phyloP scores from a whole-genome alignment of 2,113 vertebrate genomes.

The Lipophrys pholis region DNA sequence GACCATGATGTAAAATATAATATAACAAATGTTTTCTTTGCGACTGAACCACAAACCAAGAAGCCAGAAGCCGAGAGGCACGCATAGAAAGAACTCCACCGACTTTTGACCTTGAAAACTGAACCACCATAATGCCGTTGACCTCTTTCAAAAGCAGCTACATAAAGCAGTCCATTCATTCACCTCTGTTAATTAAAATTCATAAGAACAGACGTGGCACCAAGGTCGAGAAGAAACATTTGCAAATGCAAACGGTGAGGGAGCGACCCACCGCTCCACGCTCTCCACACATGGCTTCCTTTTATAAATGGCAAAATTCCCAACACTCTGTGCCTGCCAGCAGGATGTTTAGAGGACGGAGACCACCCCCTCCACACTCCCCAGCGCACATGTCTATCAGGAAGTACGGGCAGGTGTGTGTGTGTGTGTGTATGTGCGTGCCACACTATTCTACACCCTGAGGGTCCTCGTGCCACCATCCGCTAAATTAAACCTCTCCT shows the following conservation, averaged over 20 bases:
- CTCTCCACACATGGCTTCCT: constrained; percentile 27
- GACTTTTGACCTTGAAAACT: constrained; percentile 55
- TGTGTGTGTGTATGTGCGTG: constrained; percentile 33
- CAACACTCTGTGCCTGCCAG: constrained; percentile 20
- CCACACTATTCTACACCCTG: constrained; percentile 53
- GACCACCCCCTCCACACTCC: constrained; percentile 32
- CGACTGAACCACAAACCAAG: neutral
- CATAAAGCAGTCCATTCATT: constrained; percentile 48
- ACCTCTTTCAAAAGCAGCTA: constrained; percentile 11
- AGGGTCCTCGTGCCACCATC: constrained; percentile 67
- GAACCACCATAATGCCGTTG: neutral
- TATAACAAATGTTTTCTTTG: no score
- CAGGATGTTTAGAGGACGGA: constrained; percentile 70
- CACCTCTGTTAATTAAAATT: constrained; percentile 67
- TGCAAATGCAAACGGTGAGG: constrained; percentile 27
- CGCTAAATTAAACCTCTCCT: constrained; percentile 79
- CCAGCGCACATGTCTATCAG: constrained; percentile 59
- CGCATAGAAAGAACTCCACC: constrained; percentile 9
- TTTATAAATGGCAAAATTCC: constrained; percentile 33
- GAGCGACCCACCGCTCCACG: constrained; percentile 12
- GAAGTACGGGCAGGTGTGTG: constrained; percentile 35
- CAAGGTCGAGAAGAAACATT: constrained; percentile 62
- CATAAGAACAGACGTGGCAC: constrained; percentile 52
- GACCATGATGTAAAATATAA: no score
- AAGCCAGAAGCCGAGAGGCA: constrained; percentile 33